A percentile compares a stretch with the other conserved stretches of the same genome.
Evolutionary conservation across 2,888 invertebrate genomes (phyloP).

Genomic region (Rotaria socialis): DNA sequence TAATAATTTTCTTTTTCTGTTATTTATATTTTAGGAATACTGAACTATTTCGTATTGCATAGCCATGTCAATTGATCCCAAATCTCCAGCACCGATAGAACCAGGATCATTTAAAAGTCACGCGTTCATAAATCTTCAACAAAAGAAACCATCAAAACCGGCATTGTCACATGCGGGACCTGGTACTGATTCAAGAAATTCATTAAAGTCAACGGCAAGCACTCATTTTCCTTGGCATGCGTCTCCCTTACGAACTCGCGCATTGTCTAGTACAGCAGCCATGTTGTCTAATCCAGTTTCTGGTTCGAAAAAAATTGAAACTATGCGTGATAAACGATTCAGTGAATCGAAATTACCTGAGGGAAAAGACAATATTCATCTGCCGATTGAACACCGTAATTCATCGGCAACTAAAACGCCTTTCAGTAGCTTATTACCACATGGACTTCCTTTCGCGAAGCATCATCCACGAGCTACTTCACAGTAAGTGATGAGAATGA

Average conservation of each 20-base stretch:
- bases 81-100: not conserved
- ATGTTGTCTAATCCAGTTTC: not conserved
- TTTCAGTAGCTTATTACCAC: not conserved
- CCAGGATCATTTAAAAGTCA: not conserved
- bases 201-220: too few species aligned
- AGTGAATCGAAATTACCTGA: not conserved
- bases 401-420: not conserved
- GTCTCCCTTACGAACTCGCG: not conserved
- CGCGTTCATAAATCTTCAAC: not conserved
- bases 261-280: not conserved
- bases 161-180: not conserved
- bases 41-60: not conserved
- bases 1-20: too few species aligned
- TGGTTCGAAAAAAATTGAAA: not conserved
- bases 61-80: not conserved
- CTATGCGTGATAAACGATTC: not conserved
- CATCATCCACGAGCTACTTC: not conserved
- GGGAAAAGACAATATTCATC: not conserved
- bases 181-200: not conserved
- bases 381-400: not conserved
- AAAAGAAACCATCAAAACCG: not conserved
- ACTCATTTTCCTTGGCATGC: not conserved
- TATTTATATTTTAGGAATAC: not conserved
- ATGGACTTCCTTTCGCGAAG: not conserved
- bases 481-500: not conserved